Conservation (phyloP, 2,797 vertebrate genomes). For the Danio aesculapii region DNA sequence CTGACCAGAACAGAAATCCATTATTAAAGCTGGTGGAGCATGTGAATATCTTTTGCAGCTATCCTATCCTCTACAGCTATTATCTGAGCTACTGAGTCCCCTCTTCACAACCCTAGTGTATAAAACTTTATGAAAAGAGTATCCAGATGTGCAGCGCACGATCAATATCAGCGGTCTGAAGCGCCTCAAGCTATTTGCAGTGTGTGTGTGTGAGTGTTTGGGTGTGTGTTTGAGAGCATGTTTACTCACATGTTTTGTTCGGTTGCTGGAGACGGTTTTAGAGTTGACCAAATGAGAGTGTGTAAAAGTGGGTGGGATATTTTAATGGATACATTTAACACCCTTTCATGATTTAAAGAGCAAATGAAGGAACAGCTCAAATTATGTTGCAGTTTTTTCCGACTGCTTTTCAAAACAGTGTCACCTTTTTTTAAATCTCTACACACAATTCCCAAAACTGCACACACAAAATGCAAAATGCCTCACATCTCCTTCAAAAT, state of each 20-base stretch:
- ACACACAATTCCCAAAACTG: no score
- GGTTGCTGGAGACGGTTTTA: slow-evolving; percentile 46
- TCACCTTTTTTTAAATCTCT: no score
- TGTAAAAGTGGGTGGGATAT: slow-evolving; percentile 56
- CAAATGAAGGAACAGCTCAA: slow-evolving; percentile 6
- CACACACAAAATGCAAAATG: no score
- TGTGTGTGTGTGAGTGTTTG: neutral
- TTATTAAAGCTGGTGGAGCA: slow-evolving; percentile 32
- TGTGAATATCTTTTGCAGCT: slow-evolving; percentile 13
- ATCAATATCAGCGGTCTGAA: slow-evolving; percentile 21
- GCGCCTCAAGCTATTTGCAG: neutral
- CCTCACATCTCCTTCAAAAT: no score
- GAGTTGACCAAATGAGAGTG: slow-evolving; percentile 38
- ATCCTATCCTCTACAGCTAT: slow-evolving; percentile 5
- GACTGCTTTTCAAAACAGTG: no score
- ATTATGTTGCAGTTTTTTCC: no score
- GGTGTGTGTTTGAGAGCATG: slow-evolving; percentile 1
- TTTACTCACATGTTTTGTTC: slow-evolving; percentile 42
- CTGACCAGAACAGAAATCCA: slow-evolving; percentile 16
- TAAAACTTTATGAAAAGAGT: slow-evolving; percentile 46
- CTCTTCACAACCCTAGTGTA: slow-evolving; percentile 30
- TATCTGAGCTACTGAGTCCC: slow-evolving; percentile 33
- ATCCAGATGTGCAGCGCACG: slow-evolving; percentile 38
- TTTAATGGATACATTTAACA: slow-evolving; percentile 54
- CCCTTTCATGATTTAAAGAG: slow-evolving; percentile 47